These are phyloP conservation scores for Axinella damicornis DNA, from an alignment of 37 sponge, comb jelly and placozoan genomes.

Conservation along the genomic window DNA sequence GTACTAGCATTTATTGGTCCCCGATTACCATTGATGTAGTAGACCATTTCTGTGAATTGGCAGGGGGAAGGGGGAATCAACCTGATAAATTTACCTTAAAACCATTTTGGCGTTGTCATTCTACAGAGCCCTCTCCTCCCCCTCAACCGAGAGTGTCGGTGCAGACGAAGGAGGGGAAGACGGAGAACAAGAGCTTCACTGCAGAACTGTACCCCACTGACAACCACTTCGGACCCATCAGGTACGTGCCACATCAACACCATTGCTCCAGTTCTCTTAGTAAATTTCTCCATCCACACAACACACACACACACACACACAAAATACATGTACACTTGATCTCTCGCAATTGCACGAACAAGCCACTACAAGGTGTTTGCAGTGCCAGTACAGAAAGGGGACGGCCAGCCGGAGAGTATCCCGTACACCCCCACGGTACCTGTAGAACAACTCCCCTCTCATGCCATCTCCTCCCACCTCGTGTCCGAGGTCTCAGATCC, in stretches of 20 bases:
- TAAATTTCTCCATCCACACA: not conserved
- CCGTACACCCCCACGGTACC: slow-evolving; percentile 36
- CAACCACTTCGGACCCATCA: slow-evolving; percentile 48
- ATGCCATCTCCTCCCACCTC: slow-evolving; percentile 27
- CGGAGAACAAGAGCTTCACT: slow-evolving; percentile 20
- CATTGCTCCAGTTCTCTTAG: not conserved
- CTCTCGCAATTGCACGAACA: not conserved
- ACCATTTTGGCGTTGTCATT: not conserved
- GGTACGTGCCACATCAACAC: not conserved
- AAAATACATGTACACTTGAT: too few species aligned
- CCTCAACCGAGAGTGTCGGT: slow-evolving; percentile 44
- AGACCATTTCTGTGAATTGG: too few species aligned
- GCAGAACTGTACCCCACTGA: slow-evolving; percentile 20
- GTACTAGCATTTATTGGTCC: too few species aligned
- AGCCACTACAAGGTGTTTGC: slow-evolving; percentile 64
- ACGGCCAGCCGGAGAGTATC: slow-evolving; percentile 6
- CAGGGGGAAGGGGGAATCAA: too few species aligned
- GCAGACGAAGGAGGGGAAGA: not conserved
- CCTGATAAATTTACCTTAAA: too few species aligned
- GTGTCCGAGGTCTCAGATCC: slow-evolving; percentile 25
- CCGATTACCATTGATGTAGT: too few species aligned
- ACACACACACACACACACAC: too few species aligned
- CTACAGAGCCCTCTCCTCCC: slow-evolving; percentile 51
- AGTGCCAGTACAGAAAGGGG: slow-evolving; percentile 37
- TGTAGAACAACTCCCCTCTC: not conserved